Conservation (phyloP, 2,888 invertebrate genomes). For the Xanthia icteritia region DNA sequence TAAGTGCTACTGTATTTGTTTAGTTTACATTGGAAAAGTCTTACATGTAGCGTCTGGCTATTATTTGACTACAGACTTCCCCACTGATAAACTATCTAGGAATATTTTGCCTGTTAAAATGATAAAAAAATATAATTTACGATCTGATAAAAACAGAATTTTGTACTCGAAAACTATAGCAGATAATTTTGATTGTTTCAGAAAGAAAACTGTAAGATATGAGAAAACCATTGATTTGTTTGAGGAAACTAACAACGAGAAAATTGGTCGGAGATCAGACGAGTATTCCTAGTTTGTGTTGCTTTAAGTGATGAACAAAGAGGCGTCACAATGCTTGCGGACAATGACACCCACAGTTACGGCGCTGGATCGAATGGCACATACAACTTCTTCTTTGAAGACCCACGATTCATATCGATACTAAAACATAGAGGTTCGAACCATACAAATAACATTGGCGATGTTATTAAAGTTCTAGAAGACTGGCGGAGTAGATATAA, state of each 20-base stretch:
- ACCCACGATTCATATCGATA: slow-evolving; percentile 80
- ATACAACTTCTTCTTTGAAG: slow-evolving; percentile 78
- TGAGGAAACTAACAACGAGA: slow-evolving; percentile 17
- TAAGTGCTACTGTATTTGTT: slow-evolving; percentile 31
- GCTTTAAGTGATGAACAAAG: slow-evolving; percentile 81
- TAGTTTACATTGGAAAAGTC: slow-evolving; percentile 40
- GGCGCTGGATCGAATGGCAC: slow-evolving; percentile 70
- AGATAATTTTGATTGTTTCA: slow-evolving; percentile 45
- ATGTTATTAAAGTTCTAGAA: slow-evolving; percentile 82
- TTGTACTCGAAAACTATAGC: slow-evolving; percentile 21
- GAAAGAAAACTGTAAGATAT: slow-evolving; percentile 53
- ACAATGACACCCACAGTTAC: slow-evolving; percentile 77
- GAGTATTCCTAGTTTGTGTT: slow-evolving; percentile 23
- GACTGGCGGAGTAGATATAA: slow-evolving; percentile 83
- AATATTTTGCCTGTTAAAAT: slow-evolving; percentile 14
- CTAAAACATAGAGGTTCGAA: slow-evolving; percentile 79
- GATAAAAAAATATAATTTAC: slow-evolving; percentile 56
- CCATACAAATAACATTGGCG: slow-evolving; percentile 78
- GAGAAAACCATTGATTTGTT: slow-evolving; percentile 46
- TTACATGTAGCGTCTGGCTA: slow-evolving; percentile 35
- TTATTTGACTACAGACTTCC: slow-evolving; percentile 44
- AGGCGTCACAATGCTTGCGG: slow-evolving; percentile 79
- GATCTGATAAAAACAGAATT: slow-evolving; percentile 16
- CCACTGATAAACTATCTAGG: slow-evolving; percentile 19
- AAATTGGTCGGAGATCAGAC: slow-evolving; percentile 33